These are phyloP conservation scores for Gambusia yucatana DNA, from an alignment of 2,797 vertebrate species.

Conservation along the genomic window DNA sequence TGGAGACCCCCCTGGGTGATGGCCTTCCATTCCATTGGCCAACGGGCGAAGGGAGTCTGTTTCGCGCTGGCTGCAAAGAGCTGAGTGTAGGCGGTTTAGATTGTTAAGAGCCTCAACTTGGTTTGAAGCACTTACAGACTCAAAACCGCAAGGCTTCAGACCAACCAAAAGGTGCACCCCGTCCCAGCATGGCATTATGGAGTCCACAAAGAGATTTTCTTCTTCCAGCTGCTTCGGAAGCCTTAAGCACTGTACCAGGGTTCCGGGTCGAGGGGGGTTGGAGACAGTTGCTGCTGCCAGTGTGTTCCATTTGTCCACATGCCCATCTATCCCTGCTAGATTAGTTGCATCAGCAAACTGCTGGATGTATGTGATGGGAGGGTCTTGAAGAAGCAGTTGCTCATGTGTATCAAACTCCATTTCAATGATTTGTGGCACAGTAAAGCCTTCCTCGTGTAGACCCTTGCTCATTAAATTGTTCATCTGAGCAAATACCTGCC, in stretches of 20 bases:
- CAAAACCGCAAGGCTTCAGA: slow-evolving; percentile 89
- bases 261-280: slow-evolving; percentile 88
- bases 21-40: slow-evolving; percentile 85
- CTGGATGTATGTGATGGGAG: slow-evolving; percentile 97
- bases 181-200: slow-evolving; percentile 96
- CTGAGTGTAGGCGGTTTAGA: slow-evolving; percentile 97
- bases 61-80: slow-evolving; percentile 92
- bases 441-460: slow-evolving; percentile 97
- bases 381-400: slow-evolving; percentile 96
- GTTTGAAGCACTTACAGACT: slow-evolving; percentile 95
- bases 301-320: slow-evolving; percentile 95
- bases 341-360: slow-evolving; percentile 96
- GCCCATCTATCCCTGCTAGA: slow-evolving; percentile 88
- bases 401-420: slow-evolving; percentile 99
- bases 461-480: slow-evolving; percentile 98
- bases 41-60: slow-evolving; percentile 81
- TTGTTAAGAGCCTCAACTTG: slow-evolving; percentile 99
- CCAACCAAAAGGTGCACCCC: slow-evolving; percentile 94
- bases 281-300: slow-evolving; percentile 70
- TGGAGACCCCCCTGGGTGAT: slow-evolving; percentile 82
- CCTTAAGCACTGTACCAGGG: slow-evolving; percentile 94
- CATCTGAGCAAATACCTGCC: slow-evolving; percentile 97
- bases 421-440: slow-evolving; percentile 98
- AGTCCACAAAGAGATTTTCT: slow-evolving; percentile 95
- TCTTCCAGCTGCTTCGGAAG: slow-evolving; percentile 96